Conservation (phyloP, 2,797 vertebrate genomes). For the Sebastes nivosus region DNA sequence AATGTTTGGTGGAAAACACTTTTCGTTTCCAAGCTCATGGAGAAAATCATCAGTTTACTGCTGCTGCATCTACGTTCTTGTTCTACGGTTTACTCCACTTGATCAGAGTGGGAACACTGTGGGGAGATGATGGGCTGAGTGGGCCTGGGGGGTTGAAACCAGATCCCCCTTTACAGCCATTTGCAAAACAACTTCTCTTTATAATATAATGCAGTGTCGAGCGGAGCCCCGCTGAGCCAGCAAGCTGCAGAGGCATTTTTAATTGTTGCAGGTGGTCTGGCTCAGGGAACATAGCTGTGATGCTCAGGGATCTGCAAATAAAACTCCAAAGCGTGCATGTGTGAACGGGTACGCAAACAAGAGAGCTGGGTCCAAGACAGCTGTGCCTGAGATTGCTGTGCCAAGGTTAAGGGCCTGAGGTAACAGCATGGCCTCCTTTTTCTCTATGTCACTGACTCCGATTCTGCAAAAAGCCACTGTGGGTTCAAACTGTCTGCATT, state of each 20-base stretch:
- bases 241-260: constrained; percentile 73
- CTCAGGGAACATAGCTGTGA: constrained; percentile 73
- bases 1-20: neutral
- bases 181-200: constrained; percentile 69
- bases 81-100: constrained; percentile 5
- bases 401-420: constrained; percentile 63
- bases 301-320: constrained; percentile 77
- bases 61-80: neutral
- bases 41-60: constrained; percentile 3
- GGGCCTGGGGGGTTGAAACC: constrained; percentile 44
- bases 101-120: constrained; percentile 37
- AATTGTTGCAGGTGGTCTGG: constrained; percentile 81
- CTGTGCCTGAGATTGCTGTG: constrained; percentile 59
- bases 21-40: neutral
- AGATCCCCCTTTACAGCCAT: constrained; percentile 58
- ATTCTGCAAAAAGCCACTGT: constrained; percentile 28
- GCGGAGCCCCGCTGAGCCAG: constrained; percentile 67
- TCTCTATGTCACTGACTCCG: constrained; percentile 36
- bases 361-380: constrained; percentile 69
- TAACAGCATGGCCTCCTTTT: constrained; percentile 61
- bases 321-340: constrained; percentile 79
- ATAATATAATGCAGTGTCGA: constrained; percentile 67
- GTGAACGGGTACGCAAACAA: constrained; percentile 77
- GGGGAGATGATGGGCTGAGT: constrained; percentile 17
- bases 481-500: neutral